Evolutionary conservation across 2,888 invertebrate genomes (phyloP).

Genomic region (Timema podura): DNA sequence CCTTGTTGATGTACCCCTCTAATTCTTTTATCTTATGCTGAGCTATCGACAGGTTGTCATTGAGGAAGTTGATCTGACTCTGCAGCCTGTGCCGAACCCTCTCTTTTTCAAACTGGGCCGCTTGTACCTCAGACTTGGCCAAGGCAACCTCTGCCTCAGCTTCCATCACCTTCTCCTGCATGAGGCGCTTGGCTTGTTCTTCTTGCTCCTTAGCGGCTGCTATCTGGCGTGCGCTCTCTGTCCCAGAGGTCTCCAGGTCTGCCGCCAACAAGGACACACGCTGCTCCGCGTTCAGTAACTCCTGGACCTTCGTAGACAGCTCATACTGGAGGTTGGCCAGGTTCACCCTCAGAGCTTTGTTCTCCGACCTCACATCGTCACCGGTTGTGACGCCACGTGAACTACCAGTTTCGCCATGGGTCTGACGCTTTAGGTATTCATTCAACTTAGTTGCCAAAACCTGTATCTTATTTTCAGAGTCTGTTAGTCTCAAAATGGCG

Average conservation of each 20-base stretch:
- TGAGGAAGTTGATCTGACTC: neutral
- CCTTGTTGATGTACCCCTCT: too few species aligned
- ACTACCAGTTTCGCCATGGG: neutral
- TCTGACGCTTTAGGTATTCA: neutral
- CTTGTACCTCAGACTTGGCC: neutral
- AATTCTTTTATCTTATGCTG: neutral
- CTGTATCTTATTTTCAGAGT: neutral
- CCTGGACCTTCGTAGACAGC: neutral
- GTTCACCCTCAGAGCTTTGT: neutral
- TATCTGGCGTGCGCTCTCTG: slow-evolving; percentile 8
- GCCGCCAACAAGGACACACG: neutral
- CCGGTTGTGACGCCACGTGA: neutral
- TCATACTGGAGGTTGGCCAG: neutral
- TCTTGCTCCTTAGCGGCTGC: neutral
- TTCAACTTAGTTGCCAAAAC: neutral
- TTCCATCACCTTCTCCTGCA: neutral
- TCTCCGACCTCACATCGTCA: neutral
- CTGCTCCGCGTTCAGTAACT: neutral
- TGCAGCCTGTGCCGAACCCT: neutral
- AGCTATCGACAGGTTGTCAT: neutral
- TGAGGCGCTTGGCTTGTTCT: neutral
- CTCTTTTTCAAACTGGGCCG: neutral
- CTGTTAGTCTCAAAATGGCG: neutral
- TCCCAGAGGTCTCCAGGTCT: neutral
- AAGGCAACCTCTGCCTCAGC: neutral